These are phyloP conservation scores for Zaprionus lachaisei DNA, from an alignment of 1,140 invertebrate species.

Conservation along the genomic window DNA sequence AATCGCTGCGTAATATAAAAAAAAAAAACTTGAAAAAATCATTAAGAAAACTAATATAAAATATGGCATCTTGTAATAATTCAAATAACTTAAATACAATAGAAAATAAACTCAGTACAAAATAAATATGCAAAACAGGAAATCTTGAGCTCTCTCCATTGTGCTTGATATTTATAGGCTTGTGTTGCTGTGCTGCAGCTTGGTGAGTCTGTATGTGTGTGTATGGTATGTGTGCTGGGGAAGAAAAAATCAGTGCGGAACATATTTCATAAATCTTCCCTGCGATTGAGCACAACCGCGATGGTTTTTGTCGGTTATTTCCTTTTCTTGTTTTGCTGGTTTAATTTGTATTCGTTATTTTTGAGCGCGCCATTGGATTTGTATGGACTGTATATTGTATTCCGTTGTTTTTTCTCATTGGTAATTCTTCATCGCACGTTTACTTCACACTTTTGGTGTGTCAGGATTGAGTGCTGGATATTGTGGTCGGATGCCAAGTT, in stretches of 20 bases:
- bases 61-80: neutral
- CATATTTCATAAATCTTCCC: slow-evolving; percentile 77
- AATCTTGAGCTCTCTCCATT: slow-evolving; percentile 33
- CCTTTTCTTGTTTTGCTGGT: neutral
- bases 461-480: neutral
- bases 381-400: neutral
- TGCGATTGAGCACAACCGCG: slow-evolving; percentile 69
- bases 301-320: slow-evolving; percentile 22
- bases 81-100: slow-evolving; percentile 2
- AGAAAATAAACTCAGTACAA: neutral
- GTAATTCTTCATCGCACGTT: slow-evolving; percentile 16
- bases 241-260: slow-evolving; percentile 61
- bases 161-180: slow-evolving; percentile 69
- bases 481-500: neutral
- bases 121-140: neutral
- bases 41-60: too few relatives aligned
- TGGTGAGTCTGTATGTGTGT: neutral
- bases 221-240: slow-evolving; percentile 39
- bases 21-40: too few relatives aligned
- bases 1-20: too few relatives aligned
- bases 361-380: slow-evolving; percentile 35
- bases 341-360: slow-evolving; percentile 66
- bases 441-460: neutral
- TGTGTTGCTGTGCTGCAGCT: slow-evolving; percentile 36
- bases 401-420: slow-evolving; percentile 14